phyloP scores from a whole-genome alignment of 2,888 invertebrate species.

The Phytoseiulus persimilis region DNA sequence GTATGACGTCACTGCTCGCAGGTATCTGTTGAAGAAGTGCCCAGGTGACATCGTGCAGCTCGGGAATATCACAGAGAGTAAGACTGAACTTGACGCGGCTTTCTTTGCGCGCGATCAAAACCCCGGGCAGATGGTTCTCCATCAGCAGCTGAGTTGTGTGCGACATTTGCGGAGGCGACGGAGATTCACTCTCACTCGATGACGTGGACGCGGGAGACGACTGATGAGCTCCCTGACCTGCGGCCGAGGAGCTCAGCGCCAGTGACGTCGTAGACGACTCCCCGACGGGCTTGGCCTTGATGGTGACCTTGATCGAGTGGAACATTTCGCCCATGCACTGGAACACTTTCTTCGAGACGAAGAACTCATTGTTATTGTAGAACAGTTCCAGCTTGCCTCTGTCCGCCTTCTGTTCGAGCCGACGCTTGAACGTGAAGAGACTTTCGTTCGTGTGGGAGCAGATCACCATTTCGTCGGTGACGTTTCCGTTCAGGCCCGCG shows the following conservation, averaged over 20 bases:
- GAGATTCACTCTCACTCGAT: slow-evolving; percentile 39
- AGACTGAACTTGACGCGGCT: slow-evolving; percentile 19
- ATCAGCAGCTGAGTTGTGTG: slow-evolving; percentile 22
- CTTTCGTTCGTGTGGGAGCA: slow-evolving; percentile 91
- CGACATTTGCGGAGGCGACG: slow-evolving; percentile 20
- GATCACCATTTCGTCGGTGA: slow-evolving; percentile 77
- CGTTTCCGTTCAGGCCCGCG: not conserved
- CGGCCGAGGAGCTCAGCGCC: not conserved
- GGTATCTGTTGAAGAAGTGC: slow-evolving; percentile 71
- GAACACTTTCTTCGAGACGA: not conserved
- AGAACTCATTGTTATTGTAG: slow-evolving; percentile 25
- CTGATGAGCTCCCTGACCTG: slow-evolving; percentile 15
- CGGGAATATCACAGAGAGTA: slow-evolving; percentile 37
- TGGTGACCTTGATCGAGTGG: not conserved
- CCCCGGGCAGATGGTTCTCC: slow-evolving; percentile 40
- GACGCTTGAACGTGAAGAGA: slow-evolving; percentile 50
- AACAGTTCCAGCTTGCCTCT: slow-evolving; percentile 24
- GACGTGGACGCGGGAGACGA: slow-evolving; percentile 30
- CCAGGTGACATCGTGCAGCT: slow-evolving; percentile 73
- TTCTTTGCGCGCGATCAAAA: slow-evolving; percentile 41
- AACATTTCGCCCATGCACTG: not conserved
- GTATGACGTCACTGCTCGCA: slow-evolving; percentile 53
- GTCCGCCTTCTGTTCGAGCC: not conserved
- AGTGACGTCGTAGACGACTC: slow-evolving; percentile 50
- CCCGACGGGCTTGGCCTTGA: slow-evolving; percentile 56